phyloP scores from a whole-genome alignment of 2,113 vertebrate genomes.

The Rhea americana region DNA sequence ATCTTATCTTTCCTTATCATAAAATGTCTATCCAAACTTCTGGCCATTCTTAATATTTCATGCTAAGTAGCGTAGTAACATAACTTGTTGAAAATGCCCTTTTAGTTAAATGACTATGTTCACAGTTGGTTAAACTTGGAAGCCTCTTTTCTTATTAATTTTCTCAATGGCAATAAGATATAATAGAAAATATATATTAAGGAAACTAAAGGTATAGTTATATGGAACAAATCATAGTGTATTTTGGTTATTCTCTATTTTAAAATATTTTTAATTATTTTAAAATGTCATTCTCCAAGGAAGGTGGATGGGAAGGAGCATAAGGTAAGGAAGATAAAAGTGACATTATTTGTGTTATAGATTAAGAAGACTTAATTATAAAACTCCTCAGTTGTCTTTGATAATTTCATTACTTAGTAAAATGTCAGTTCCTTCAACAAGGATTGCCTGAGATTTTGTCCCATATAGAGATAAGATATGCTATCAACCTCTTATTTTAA shows the following conservation, averaged over 20 bases:
- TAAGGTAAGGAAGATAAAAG: neutral
- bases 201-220: neutral
- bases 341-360: neutral
- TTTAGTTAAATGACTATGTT: neutral
- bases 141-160: neutral
- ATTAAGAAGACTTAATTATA: neutral
- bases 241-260: neutral
- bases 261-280: neutral
- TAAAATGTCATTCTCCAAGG: neutral
- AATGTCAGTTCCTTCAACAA: neutral
- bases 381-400: neutral
- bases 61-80: neutral
- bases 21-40: neutral
- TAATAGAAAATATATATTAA: neutral
- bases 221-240: neutral
- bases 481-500: neutral
- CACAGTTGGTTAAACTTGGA: neutral
- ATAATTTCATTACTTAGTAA: neutral
- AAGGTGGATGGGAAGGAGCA: neutral
- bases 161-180: neutral
- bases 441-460: neutral
- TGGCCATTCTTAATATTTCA: neutral
- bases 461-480: rapidly evolving
- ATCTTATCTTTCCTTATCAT: neutral
- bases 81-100: neutral